Base-by-base conservation (phyloP, 2,797 vertebrate species). In the Oophaga sylvatica region DNA sequence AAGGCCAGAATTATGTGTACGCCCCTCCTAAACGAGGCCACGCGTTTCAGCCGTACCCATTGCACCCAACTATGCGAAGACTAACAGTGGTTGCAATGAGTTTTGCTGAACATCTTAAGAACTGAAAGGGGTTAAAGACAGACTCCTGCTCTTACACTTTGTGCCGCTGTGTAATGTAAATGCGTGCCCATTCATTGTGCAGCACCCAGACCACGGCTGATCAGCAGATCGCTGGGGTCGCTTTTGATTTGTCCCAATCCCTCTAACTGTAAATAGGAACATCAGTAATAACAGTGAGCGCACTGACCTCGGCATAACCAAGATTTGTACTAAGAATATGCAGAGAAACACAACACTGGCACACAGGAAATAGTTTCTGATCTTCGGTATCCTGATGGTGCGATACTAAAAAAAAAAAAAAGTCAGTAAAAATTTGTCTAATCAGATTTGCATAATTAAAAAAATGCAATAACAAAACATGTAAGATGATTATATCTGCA, bases 311-410 rank as follows among this genome's bases (percentile, higher is more conserved):
- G 93, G 92, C 90, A 96, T 95, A 87, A 98, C 94, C 29, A 96
- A 91, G 92, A 97, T 93, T 85, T 99, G 97, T 91, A 99, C 91
- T 62, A 96, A 80, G 92, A 98, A 97, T 93, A 99, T 97, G 90
- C 97, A 98, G 89, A 98, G 12, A 91, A 99, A 97, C 91, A 98
- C 95, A 68, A 98, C 92, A 85, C 94, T 89, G 87, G 97, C 97
- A 73, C 98, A 99, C 8, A 88, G 94, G 0, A 98, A 96, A 90
- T 98, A 98, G 89, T 96, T 94, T 90, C 96, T 97, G 92, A 97
- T 96, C 91, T 95, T 95, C 0, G 95, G 96, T 87, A 99, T 94
- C 90, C 97, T 96, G 81, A 97, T 95, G 53, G 95, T 96, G 90
- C 97, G 96, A 92, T 99, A 99, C 98, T 99, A 89, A 41, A 92